These are phyloP conservation scores for Percopsis transmontana DNA, from an alignment of 2,113 vertebrate genomes.

Conservation along the genomic window DNA sequence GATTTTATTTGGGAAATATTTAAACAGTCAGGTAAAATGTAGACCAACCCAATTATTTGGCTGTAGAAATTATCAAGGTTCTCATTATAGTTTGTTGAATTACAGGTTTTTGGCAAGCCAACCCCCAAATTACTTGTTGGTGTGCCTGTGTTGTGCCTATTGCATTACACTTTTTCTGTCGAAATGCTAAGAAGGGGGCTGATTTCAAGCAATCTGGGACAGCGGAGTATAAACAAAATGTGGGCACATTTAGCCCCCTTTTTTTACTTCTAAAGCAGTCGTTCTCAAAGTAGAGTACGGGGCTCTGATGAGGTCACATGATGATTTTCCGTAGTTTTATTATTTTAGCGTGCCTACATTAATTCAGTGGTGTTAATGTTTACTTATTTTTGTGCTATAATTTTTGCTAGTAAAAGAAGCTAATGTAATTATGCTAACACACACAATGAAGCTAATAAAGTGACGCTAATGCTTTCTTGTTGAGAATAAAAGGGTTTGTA, in stretches of 20 bases:
- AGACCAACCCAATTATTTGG: constrained; percentile 43
- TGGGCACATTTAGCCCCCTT: background rate
- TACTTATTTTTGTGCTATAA: too few relatives aligned
- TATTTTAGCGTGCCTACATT: too few relatives aligned
- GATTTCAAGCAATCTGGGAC: constrained; percentile 51
- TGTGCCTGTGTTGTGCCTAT: constrained; percentile 46
- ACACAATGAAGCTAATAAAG: too few relatives aligned
- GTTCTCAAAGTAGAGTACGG: too few relatives aligned
- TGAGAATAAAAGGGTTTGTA: constrained; percentile 11
- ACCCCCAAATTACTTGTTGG: constrained; percentile 50
- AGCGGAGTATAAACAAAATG: constrained; percentile 39
- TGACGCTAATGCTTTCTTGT: too few relatives aligned
- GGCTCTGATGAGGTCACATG: too few relatives aligned
- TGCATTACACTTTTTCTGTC: constrained; percentile 48
- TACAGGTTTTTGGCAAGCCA: constrained; percentile 46
- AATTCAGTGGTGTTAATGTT: too few relatives aligned
- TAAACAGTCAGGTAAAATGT: constrained; percentile 34
- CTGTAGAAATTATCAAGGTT: constrained; percentile 32
- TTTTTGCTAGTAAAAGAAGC: too few relatives aligned
- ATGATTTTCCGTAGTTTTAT: too few relatives aligned
- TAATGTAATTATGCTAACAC: too few relatives aligned
- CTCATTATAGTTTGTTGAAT: constrained; percentile 48
- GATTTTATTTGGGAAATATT: constrained; percentile 34
- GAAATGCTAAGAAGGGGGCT: constrained; percentile 45
- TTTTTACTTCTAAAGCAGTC: too few relatives aligned